Evolutionary conservation across 2,888 invertebrate genomes (phyloP).

Genomic region (Drosophila cracens): DNA sequence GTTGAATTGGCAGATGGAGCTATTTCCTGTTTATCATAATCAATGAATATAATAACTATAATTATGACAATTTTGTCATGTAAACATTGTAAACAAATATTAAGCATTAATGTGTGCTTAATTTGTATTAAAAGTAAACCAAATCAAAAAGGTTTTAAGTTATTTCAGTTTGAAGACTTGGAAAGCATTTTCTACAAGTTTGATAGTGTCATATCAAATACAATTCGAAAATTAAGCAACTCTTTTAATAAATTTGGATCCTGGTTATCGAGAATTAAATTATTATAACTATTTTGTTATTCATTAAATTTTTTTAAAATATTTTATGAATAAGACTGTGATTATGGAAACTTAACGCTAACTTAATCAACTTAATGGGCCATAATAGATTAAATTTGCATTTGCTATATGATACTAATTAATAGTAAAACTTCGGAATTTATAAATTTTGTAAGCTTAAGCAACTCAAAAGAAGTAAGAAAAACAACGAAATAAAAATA

Average conservation of each 20-base stretch:
- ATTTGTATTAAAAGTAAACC: neutral
- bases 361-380: neutral
- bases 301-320: too few species aligned
- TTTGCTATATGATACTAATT: neutral
- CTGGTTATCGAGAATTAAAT: too few species aligned
- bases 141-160: neutral
- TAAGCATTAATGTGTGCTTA: neutral
- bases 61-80: neutral
- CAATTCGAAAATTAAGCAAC: neutral
- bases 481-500: neutral
- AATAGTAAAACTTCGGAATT: neutral
- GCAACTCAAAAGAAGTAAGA: neutral
- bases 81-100: neutral
- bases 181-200: neutral
- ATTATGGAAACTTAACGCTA: too few species aligned
- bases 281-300: too few species aligned
- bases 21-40: slow-evolving; percentile 11
- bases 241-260: too few species aligned
- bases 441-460: neutral
- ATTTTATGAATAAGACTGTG: too few species aligned
- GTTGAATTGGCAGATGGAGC: neutral
- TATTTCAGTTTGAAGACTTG: neutral
- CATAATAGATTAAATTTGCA: neutral
- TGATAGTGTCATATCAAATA: neutral
- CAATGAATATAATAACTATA: slow-evolving; percentile 3